These are phyloP conservation scores for Torymus texanus DNA, from an alignment of 2,888 invertebrate genomes.

Conservation along the genomic window DNA sequence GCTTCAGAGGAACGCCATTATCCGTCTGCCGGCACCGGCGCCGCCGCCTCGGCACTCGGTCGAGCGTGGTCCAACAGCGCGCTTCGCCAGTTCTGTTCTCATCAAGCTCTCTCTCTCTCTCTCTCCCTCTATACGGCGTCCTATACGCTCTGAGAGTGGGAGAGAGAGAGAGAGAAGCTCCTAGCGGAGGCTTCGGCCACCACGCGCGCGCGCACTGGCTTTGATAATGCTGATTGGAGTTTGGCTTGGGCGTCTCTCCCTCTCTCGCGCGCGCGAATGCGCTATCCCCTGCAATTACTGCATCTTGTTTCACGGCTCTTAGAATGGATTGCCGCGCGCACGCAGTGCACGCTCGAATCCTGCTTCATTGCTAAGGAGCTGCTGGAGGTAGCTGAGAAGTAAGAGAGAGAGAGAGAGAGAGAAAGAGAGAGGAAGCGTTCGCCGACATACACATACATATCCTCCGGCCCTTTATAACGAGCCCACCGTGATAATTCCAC, in stretches of 20 bases:
- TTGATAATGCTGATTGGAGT: constrained; percentile 71
- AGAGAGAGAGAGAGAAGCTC: no score
- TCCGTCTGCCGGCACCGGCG: constrained; percentile 50
- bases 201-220: constrained; percentile 53
- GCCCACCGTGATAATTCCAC: constrained; percentile 3
- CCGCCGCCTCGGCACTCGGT: constrained; percentile 51
- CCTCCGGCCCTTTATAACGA: neutral
- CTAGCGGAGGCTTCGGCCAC: no score
- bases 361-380: constrained; percentile 6
- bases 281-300: constrained; percentile 63
- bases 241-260: constrained; percentile 57
- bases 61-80: constrained; percentile 53
- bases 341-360: neutral
- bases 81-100: constrained; percentile 61
- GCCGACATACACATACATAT: no score
- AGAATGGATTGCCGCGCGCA: constrained; percentile 40
- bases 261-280: neutral
- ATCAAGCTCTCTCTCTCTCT: constrained; percentile 55
- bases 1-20: constrained; percentile 58
- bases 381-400: no score
- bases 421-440: no score
- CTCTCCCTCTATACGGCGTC: neutral
- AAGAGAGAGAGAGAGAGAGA: no score
- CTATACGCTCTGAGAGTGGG: neutral
- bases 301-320: constrained; percentile 59